Percentiles rank a stretch among this genome's conserved stretches.
These are phyloP conservation scores for Pammene fasciana DNA, from an alignment of 2,888 invertebrate genomes.

Conservation along the genomic window DNA sequence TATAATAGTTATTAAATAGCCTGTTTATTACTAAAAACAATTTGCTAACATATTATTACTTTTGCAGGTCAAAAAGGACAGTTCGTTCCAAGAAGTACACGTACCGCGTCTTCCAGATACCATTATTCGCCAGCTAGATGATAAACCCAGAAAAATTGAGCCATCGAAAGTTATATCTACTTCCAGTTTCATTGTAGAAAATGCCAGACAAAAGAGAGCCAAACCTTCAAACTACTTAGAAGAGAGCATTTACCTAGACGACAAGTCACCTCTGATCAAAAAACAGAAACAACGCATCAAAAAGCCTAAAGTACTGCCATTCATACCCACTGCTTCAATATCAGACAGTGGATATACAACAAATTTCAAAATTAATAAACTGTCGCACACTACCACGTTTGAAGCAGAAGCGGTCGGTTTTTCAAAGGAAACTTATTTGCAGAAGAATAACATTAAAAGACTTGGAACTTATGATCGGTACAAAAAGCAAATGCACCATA, in stretches of 20 bases:
- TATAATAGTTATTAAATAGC: not conserved
- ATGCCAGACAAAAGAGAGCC: conserved; percentile 58
- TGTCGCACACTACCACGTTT: conserved; percentile 65
- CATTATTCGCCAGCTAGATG: conserved; percentile 63
- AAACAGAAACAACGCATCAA: conserved; percentile 56
- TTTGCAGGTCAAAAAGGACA: conserved; percentile 62
- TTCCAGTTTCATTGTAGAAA: conserved; percentile 66
- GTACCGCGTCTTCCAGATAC: conserved; percentile 65
- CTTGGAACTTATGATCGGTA: conserved; percentile 67
- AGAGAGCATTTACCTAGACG: conserved; percentile 72
- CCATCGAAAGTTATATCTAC: conserved; percentile 62
- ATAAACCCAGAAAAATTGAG: conserved; percentile 56
- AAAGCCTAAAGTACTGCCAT: conserved; percentile 70
- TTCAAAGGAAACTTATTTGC: conserved; percentile 67
- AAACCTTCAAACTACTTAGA: conserved; percentile 76
- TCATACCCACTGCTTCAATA: conserved; percentile 68
- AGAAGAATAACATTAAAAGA: conserved; percentile 64
- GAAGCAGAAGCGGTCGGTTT: conserved; percentile 63
- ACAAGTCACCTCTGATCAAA: conserved; percentile 47
- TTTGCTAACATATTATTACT: not conserved
- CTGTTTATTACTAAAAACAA: not conserved
- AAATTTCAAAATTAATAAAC: conserved; percentile 68
- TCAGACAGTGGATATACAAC: conserved; percentile 73
- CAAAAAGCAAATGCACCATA: conserved; percentile 65
- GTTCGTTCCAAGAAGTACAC: conserved; percentile 60